Evolutionary conservation across 2,113 vertebrate genomes (phyloP), one percentile per base, ranked within the genome.

Genomic region (Arvicanthis niloticus): DNA sequence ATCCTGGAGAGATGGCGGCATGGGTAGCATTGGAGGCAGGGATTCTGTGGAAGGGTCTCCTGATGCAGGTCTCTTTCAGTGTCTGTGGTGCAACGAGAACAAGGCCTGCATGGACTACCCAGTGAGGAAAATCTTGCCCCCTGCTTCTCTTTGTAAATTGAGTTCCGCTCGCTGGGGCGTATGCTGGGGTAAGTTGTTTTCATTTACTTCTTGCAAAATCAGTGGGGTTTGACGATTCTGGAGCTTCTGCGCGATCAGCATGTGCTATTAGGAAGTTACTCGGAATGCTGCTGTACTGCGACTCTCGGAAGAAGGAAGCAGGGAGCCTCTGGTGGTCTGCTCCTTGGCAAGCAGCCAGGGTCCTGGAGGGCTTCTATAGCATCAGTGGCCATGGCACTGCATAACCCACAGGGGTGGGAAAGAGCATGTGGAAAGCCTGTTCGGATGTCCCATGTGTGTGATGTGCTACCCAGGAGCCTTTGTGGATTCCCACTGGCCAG

Each of bases 101-200:
- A 98, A 98, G 58, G 89, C 48, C 0, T 99, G 99, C 40, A 0
- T 99, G 73, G 99, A 99, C 0, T 99, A 99, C 96, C 99, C 99
- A 0, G 98, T 99, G 31, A 96, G 34, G 13, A 99, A 98, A 40
- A 98, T 99, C 97, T 98, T 99, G 1, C 99, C 99, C 0, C 99
- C 99, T 0, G 94, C 98, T 0, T 88, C 98, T 0, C 96, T 99
- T 37, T 99, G 99, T 4, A 97, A 99, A 31, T 98, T 99, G 68
- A 98, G 97, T 77, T 98, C 99, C 0, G 99, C 99, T 0, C 99
- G 99, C 91, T 99, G 99, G 99, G 99, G 99, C 1, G 98, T 99
- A 26, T 99, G 99, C 98, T 99, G 99, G 99, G 99, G 99, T 99
- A 97, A 99, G 99, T 98, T 31, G 2, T 24, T 2, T 87, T 76